These are phyloP conservation scores for Cristatella mucedo DNA, from an alignment of 2,888 invertebrate genomes.

Conservation along the genomic window DNA sequence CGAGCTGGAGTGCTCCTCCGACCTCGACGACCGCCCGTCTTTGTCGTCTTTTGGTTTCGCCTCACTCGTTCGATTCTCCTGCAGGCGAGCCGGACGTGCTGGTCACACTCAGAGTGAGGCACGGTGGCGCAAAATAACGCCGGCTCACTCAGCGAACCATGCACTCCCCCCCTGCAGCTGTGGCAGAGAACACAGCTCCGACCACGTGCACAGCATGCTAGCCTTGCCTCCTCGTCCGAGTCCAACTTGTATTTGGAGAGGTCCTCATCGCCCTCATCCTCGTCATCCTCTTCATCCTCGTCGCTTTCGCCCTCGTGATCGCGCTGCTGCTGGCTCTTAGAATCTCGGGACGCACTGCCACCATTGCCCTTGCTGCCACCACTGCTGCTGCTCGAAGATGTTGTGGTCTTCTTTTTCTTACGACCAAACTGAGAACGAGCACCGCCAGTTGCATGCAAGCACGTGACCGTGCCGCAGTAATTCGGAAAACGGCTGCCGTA, in stretches of 20 bases:
- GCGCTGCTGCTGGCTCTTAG: background rate
- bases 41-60: too few species aligned
- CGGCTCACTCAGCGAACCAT: too few species aligned
- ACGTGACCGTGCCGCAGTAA: background rate
- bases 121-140: too few species aligned
- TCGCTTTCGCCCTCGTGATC: slow-evolving; percentile 11
- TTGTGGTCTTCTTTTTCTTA: slow-evolving; percentile 41
- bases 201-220: too few species aligned
- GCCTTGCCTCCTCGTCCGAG: too few species aligned
- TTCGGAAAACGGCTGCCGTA: background rate
- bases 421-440: slow-evolving; percentile 38
- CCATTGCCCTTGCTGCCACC: background rate
- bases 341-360: background rate
- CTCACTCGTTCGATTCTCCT: too few species aligned
- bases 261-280: slow-evolving; percentile 45
- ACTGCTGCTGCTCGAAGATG: slow-evolving; percentile 13
- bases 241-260: slow-evolving; percentile 59
- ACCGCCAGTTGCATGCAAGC: background rate
- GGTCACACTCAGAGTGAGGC: too few species aligned
- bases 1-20: too few species aligned
- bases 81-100: too few species aligned
- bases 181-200: too few species aligned
- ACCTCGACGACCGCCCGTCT: too few species aligned
- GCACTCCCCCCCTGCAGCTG: too few species aligned
- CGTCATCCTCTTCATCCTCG: slow-evolving; percentile 17